Conservation (phyloP, 2,888 invertebrate genomes). For the Ectemnius cavifrons region DNA sequence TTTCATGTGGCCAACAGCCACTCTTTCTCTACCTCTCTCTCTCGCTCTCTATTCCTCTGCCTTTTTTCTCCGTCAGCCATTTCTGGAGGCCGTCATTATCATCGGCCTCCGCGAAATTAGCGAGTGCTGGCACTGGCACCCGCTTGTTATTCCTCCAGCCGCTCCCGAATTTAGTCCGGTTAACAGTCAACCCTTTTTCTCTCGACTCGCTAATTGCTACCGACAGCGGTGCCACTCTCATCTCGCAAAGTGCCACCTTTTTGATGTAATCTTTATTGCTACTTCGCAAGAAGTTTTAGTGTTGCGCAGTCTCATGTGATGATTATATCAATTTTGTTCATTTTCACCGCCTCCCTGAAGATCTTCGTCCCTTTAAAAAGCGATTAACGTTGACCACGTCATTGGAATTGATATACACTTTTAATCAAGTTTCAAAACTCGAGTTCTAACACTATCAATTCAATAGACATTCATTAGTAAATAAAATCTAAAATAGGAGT, state of each 20-base stretch:
- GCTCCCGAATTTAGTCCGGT: slow-evolving; percentile 3
- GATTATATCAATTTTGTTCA: not conserved
- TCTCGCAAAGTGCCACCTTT: not conserved
- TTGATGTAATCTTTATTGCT: not conserved
- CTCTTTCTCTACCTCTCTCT: not conserved
- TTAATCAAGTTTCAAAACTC: too few species aligned
- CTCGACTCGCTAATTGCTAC: not conserved
- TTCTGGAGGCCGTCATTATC: slow-evolving; percentile 10
- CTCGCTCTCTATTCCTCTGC: not conserved
- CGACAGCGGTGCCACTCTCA: not conserved
- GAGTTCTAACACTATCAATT: too few species aligned
- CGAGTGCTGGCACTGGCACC: not conserved
- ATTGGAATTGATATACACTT: too few species aligned
- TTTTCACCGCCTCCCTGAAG: not conserved
- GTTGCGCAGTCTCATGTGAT: not conserved
- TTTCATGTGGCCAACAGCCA: slow-evolving; percentile 5
- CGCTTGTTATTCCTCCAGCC: not conserved
- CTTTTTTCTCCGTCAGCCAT: too few species aligned
- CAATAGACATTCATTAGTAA: too few species aligned
- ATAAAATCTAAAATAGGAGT: too few species aligned
- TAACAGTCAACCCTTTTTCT: not conserved
- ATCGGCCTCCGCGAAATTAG: not conserved
- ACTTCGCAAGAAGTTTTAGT: not conserved
- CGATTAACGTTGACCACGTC: too few species aligned
- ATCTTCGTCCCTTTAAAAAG: not conserved